A percentile compares a stretch with the other conserved stretches of the same genome.
These are phyloP conservation scores for Magallana gigas DNA, from an alignment of 1,140 invertebrate species.

Conservation along the genomic window DNA sequence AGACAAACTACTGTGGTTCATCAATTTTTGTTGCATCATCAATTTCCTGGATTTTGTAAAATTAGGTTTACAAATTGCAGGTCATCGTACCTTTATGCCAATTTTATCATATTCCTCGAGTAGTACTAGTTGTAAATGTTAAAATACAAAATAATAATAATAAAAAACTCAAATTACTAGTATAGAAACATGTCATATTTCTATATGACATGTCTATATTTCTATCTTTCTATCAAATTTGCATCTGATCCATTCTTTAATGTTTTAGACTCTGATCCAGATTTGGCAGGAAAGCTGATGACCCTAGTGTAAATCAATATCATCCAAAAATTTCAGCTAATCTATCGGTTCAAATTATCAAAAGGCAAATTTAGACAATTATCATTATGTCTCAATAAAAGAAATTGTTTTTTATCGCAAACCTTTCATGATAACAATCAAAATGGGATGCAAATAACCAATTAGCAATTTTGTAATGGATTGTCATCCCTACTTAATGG, in stretches of 20 bases:
- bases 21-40: slow-evolving; percentile 16
- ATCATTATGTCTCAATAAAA: slow-evolving; percentile 19
- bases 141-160: slow-evolving; percentile 19
- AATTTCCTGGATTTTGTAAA: slow-evolving; percentile 22
- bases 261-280: slow-evolving; percentile 20
- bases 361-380: slow-evolving; percentile 7
- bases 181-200: slow-evolving; percentile 9
- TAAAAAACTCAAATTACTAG: slow-evolving; percentile 3
- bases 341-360: slow-evolving; percentile 17
- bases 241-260: slow-evolving; percentile 21
- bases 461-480: slow-evolving; percentile 22
- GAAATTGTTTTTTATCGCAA: slow-evolving; percentile 10
- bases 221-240: slow-evolving; percentile 22
- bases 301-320: slow-evolving; percentile 21
- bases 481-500: slow-evolving; percentile 15
- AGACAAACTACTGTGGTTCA: slow-evolving; percentile 15
- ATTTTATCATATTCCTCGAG: slow-evolving; percentile 12
- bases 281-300: slow-evolving; percentile 19
- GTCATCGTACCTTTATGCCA: slow-evolving; percentile 19
- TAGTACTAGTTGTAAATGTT: slow-evolving; percentile 18
- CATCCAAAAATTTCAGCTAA: not conserved
- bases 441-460: slow-evolving; percentile 10
- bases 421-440: slow-evolving; percentile 21
- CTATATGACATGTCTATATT: too few species aligned
- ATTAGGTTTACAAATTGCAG: slow-evolving; percentile 17